phyloP scores from a whole-genome alignment of 2,113 vertebrate species.

The Ceyx cyanopectus region DNA sequence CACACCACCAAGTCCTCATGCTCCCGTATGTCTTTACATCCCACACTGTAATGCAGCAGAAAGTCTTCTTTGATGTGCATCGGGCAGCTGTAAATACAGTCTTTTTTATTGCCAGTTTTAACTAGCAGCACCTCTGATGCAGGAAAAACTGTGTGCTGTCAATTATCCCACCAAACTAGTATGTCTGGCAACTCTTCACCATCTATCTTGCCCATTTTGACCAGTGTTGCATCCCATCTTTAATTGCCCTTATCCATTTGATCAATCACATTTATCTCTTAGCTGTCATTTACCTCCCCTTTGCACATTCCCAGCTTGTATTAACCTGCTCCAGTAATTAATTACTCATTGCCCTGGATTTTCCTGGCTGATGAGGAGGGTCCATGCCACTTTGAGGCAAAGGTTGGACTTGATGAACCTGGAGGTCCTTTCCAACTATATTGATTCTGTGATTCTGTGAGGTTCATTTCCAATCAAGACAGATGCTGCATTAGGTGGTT shows the following conservation, averaged over 20 bases:
- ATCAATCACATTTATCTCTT: conserved; percentile 19
- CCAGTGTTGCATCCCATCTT: conserved; percentile 19
- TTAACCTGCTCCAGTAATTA: not conserved
- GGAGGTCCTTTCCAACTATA: too few relatives aligned
- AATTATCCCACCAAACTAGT: not conserved
- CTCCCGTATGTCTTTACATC: not conserved
- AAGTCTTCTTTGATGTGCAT: not conserved
- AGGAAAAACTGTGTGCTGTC: not conserved
- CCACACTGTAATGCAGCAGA: not conserved
- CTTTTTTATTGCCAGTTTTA: not conserved
- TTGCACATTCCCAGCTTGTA: not conserved
- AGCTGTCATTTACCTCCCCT: conserved; percentile 17
- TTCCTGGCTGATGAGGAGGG: not conserved
- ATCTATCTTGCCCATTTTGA: not conserved
- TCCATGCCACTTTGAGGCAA: not conserved
- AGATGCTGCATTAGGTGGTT: not conserved
- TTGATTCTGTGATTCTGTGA: too few relatives aligned
- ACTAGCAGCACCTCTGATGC: not conserved
- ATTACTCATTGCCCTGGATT: not conserved
- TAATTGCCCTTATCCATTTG: conserved; percentile 32
- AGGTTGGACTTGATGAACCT: too few relatives aligned
- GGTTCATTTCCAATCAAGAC: not conserved
- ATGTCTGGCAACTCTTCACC: not conserved
- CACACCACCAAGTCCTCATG: not conserved
- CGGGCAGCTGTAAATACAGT: not conserved